Conservation (phyloP, 1,140 invertebrate species). For the Gryllus bimaculatus region DNA sequence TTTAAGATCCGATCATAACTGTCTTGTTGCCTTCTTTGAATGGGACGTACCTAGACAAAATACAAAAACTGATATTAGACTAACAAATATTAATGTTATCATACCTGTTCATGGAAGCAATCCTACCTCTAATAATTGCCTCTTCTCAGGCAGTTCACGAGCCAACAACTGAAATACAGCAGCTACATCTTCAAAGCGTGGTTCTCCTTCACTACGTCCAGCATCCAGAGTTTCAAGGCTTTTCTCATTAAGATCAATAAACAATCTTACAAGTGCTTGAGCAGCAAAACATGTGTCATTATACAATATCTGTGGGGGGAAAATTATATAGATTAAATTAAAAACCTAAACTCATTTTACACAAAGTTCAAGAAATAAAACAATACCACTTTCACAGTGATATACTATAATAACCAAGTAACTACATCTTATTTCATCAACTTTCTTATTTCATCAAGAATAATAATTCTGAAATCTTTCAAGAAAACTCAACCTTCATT, state of each 20-base stretch:
- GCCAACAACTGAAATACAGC: conserved; percentile 58
- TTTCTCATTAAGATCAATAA: conserved; percentile 66
- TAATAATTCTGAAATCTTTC: no score
- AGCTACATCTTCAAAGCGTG: conserved; percentile 61
- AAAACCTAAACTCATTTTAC: background rate
- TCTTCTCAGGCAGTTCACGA: conserved; percentile 39
- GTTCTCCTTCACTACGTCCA: conserved; percentile 35
- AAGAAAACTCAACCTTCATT: no score
- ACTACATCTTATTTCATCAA: no score
- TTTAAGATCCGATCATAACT: conserved; percentile 71
- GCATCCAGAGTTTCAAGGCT: conserved; percentile 41
- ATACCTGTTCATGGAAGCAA: background rate
- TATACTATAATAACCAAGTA: no score
- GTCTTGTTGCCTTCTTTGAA: conserved; percentile 67
- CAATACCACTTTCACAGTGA: no score
- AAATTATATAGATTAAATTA: background rate
- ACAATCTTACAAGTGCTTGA: conserved; percentile 65
- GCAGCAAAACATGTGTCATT: conserved; percentile 72
- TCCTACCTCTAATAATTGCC: conserved; percentile 45
- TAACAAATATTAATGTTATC: background rate
- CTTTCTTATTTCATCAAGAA: no score
- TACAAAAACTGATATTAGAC: background rate
- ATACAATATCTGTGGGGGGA: conserved; percentile 39
- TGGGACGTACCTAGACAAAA: conserved; percentile 47
- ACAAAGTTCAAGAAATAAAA: no score